phyloP scores from a whole-genome alignment of 2,888 invertebrate genomes.

The Thymelicus lineola region DNA sequence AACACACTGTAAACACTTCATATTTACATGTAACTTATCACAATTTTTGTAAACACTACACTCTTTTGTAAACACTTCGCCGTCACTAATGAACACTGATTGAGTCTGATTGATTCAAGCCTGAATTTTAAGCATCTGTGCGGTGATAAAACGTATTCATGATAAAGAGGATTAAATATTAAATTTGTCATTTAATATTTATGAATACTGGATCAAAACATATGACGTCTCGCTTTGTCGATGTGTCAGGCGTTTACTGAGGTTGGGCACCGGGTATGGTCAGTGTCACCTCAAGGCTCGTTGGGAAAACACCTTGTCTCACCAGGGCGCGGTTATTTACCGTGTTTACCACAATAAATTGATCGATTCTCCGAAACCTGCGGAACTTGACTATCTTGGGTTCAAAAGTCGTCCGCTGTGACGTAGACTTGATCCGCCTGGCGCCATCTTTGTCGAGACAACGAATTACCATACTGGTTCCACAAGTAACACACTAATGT shows the following conservation, averaged over 20 bases:
- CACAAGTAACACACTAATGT: not conserved
- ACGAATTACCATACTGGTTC: slow-evolving; percentile 10
- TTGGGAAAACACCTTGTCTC: not conserved
- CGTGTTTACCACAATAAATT: not conserved
- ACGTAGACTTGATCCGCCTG: not conserved
- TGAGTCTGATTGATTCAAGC: slow-evolving; percentile 2
- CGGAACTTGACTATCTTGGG: not conserved
- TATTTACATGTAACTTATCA: slow-evolving; percentile 43
- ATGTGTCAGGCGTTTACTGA: not conserved
- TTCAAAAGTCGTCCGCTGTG: not conserved
- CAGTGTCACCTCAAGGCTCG: slow-evolving; percentile 3
- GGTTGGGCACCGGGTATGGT: not conserved
- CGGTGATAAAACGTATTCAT: not conserved
- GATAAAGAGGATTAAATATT: not conserved
- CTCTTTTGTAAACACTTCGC: not conserved
- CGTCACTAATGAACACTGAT: slow-evolving; percentile 13
- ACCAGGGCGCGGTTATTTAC: not conserved
- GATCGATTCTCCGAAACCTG: not conserved
- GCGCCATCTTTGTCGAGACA: not conserved
- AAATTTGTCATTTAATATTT: too few relatives aligned
- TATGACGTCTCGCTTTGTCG: slow-evolving; percentile 18
- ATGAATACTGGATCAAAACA: slow-evolving; percentile 10
- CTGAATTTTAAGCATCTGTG: not conserved
- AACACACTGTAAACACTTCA: slow-evolving; percentile 46
- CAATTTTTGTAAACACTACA: slow-evolving; percentile 33